Percentiles rank a stretch among this genome's conserved stretches.
Conservation (phyloP, 2,113 vertebrate species). For the Notechis scutatus region DNA sequence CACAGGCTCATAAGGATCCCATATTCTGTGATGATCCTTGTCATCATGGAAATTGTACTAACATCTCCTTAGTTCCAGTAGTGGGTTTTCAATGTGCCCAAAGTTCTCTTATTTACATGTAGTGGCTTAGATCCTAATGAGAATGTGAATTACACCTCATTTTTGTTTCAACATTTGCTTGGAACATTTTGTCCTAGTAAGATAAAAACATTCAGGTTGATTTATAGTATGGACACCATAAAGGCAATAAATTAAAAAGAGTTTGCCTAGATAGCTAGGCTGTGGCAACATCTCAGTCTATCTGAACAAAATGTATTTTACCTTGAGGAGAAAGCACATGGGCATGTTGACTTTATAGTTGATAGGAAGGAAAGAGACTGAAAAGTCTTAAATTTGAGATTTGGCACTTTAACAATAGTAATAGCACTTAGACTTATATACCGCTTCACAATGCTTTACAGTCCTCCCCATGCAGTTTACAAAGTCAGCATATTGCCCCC, state of each 20-base stretch:
- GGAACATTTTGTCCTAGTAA: background rate
- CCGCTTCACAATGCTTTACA: no score
- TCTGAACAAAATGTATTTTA: background rate
- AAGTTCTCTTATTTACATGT: background rate
- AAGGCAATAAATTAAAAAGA: background rate
- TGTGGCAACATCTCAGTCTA: background rate
- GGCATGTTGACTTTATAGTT: background rate
- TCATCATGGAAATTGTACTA: background rate
- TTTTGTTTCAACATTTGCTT: background rate
- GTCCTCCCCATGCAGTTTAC: no score
- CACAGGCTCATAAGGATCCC: no score
- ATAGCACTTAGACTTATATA: no score
- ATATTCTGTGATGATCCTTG: background rate
- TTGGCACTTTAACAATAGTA: background rate
- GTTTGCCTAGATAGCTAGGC: background rate
- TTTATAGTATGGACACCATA: background rate
- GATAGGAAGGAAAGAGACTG: background rate
- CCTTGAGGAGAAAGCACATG: background rate
- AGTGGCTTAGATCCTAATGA: background rate
- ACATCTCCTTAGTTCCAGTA: background rate
- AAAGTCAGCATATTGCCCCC: no score
- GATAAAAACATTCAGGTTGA: background rate
- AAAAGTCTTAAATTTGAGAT: background rate
- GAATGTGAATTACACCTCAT: background rate
- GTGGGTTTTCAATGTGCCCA: background rate